Base-by-base conservation (phyloP, 2,113 vertebrate genomes). In the Siniperca knerii region DNA sequence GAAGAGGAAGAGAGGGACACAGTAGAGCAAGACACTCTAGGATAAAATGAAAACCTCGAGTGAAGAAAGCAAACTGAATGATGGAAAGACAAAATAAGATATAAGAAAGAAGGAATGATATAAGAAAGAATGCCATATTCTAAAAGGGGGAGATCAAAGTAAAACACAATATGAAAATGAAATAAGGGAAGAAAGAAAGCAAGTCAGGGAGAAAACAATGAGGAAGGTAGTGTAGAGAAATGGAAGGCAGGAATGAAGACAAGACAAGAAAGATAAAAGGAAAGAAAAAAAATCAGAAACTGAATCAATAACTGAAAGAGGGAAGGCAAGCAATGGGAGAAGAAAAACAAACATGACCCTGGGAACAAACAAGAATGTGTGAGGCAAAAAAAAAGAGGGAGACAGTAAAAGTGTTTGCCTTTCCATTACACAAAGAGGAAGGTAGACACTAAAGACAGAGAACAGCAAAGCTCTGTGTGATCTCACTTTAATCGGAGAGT, bases 401-500 rank as follows among this genome's bases (percentile, higher is more conserved):
- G 20, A n/a, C 18, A 6, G 18, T 50, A 20, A 75, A 64, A 37
- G 18, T 42, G n/a, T 64, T 79, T 52, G 13, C 42, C 0, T 65
- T 55, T 42, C 6, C 62, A 46, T 83, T 73, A 84, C 16, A 71
- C 70, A 71, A 50, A 82, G 71, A 79, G 68, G 58, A 65, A 65
- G 8, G 62, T 35, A 16, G 58, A 11, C 25, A 8, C 40, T 52
- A 54, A 35, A 73, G 64, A 75, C 54, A 55, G 55, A 65, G 78
- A 75, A 44, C 25, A 44, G 71, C 5, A 20, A 35, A 16, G 44
- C 70, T 61, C 0, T 0, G n/a, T 29, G 57, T 74, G 50, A 78
- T 81, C 57, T 65, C 57, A 7, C 29, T 76, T 70, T 68, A 62
- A 74, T 40, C 40, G 1, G 2, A 40, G 69, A 35, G 54, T 0